Base-by-base conservation (phyloP, 2,113 vertebrate genomes). In the Carettochelys insculpta region DNA sequence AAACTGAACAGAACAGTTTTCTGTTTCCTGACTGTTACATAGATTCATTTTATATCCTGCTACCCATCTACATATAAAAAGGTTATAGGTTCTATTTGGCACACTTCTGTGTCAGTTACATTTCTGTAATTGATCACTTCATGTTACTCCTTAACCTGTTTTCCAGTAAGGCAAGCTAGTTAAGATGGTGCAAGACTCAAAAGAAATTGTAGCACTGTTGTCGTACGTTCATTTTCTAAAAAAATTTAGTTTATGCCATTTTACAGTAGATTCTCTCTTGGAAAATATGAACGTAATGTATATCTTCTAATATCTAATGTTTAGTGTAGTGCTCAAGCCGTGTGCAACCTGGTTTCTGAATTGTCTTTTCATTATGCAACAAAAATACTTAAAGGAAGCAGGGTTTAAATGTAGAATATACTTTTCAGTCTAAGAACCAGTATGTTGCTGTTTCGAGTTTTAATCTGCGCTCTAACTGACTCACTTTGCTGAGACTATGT, bases 141-240 rank as follows among this genome's bases (percentile, higher is more conserved):
- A 51, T 34, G 34, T 54, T 53, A 65, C 73, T 27, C 50, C n/a
- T 88, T 86, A 77, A 85, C 17, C 29, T 90, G 24, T 87, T 34
- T 29, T 86, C 71, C 29, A 85, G 27, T 77, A 25, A 58, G 87
- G 76, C 81, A 89, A 11, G 82, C 43, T 45, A 92, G 47, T 7
- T 68, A 53, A 87, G 51, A 82, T 34, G 71, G 27, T 31, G 41
- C 8, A 16, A 38, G 34, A 50, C 45, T 14, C 65, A 56, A 90
- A 92, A 83, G 89, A 78, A 91, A 93, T 41, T 85, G 41, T 91
- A 53, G 41, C 45, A 5, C 22, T 89, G 54, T 79, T 91, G 77
- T n/a, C 76, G 93, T n/a, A 85, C 79, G 48, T 85, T 78, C 95
- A 65, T 11, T 95, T 92, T 77, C 31, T 88, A 43, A 91, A 85